Evolutionary conservation across 2,797 vertebrate genomes (phyloP), one percentile per base, ranked within the genome.

Genomic region (Onychomys torridus): DNA sequence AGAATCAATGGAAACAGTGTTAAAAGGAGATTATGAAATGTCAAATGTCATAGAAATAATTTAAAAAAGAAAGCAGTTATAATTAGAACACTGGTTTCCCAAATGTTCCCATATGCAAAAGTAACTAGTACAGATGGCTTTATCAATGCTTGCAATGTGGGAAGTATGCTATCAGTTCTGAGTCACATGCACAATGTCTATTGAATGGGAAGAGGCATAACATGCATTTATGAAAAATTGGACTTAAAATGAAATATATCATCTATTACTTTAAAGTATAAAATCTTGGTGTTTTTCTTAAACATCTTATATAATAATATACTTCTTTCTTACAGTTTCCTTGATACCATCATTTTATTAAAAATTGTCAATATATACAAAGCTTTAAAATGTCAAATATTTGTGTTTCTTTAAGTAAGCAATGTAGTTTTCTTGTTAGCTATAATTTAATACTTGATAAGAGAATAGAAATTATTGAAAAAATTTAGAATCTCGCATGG

Each of bases 381-480:
- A 89, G 61, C 5, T 37, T 73, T 37, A 90, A 75, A 96, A 76
- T 23, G 0, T 96, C 96, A 10, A n/a, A 13, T 93, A 87, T 4
- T 0, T 3, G 32, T 65, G 3, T 73, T 63, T 88, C 55, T 78
- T 86, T 92, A 61, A 69, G 6, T 17, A 67, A 8, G 14, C 11
- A 25, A 23, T 77, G 75, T 84, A 46, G 4, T 57, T 71, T 91
- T 57, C 5, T 5, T 93, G 46, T 96, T 91, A 90, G 0, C 0
- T 63, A 46, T 73, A 96, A 94, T 82, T 75, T 84, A 87, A 77
- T 6, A 0, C 57, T 83, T 97, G 81, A 75, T 69, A 96, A 67
- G 9, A 86, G 61, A 97, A 96, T 16, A 93, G 97, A 95, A 97
- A 73, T 91, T 97, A 40, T 34, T 90, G 94, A 97, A n/a, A 71